These are phyloP conservation scores for Hydropsyche tenuis DNA, from an alignment of 1,140 invertebrate genomes.

Conservation along the genomic window DNA sequence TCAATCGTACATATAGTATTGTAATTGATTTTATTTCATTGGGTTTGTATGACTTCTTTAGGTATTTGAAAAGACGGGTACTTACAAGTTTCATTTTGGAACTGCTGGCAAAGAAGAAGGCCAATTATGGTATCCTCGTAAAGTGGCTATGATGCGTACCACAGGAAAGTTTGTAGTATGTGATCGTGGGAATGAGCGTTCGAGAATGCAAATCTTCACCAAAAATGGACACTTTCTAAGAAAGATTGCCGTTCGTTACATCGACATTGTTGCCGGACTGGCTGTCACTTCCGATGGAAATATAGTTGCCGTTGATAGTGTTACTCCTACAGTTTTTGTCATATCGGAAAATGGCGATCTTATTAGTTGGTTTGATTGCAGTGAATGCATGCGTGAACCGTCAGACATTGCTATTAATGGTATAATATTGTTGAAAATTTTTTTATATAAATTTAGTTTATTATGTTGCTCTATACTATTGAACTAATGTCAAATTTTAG, in stretches of 20 bases:
- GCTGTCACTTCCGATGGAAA: slow-evolving; percentile 89
- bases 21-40: slow-evolving; percentile 7
- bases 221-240: slow-evolving; percentile 88
- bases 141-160: slow-evolving; percentile 89
- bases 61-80: slow-evolving; percentile 90
- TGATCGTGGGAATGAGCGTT: slow-evolving; percentile 94
- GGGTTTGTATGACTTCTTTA: too few relatives aligned
- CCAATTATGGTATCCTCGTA: slow-evolving; percentile 95
- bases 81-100: slow-evolving; percentile 89
- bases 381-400: slow-evolving; percentile 95
- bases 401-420: slow-evolving; percentile 95
- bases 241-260: slow-evolving; percentile 91
- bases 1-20: neutral
- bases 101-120: slow-evolving; percentile 92
- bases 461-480: neutral
- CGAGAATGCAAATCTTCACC: slow-evolving; percentile 95
- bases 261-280: slow-evolving; percentile 96
- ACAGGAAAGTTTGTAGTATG: slow-evolving; percentile 93
- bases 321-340: slow-evolving; percentile 95
- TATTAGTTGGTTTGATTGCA: slow-evolving; percentile 95
- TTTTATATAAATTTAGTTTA: neutral
- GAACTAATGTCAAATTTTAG: slow-evolving; percentile 57
- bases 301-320: slow-evolving; percentile 96
- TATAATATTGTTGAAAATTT: slow-evolving; percentile 54
- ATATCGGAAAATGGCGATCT: slow-evolving; percentile 90